Conservation (phyloP, 2,888 invertebrate species). For the Sarcophaga caerulescens region DNA sequence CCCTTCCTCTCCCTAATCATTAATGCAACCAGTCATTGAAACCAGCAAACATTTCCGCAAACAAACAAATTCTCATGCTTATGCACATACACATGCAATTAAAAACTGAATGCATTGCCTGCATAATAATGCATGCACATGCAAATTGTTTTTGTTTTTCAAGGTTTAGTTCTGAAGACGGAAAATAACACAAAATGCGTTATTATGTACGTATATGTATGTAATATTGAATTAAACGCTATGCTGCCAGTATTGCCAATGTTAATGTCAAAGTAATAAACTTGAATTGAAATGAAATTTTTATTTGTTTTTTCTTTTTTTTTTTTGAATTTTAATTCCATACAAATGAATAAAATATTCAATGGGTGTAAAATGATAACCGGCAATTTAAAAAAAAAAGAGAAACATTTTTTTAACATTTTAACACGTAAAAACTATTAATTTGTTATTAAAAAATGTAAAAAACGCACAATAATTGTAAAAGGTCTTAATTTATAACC, state of each 20-base stretch:
- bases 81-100: no score
- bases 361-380: background rate
- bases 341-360: slow-evolving; percentile 8
- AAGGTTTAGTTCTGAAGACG: no score
- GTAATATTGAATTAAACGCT: background rate
- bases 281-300: slow-evolving; percentile 42
- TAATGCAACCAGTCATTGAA: no score
- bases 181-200: background rate
- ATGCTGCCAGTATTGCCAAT: slow-evolving; percentile 35
- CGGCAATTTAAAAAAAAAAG: no score
- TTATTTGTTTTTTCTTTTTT: background rate
- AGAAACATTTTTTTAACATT: no score
- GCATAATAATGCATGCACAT: no score
- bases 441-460: slow-evolving; percentile 36
- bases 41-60: no score
- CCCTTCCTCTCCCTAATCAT: no score
- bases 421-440: slow-evolving; percentile 53
- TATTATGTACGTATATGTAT: no score
- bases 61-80: no score
- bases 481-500: slow-evolving; percentile 25
- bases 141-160: no score
- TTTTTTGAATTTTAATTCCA: slow-evolving; percentile 6
- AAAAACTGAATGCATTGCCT: no score
- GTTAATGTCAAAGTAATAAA: slow-evolving; percentile 64
- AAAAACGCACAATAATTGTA: background rate